These are phyloP conservation scores for Temnothorax ravouxi DNA, from an alignment of 2,888 invertebrate genomes.

Conservation along the genomic window DNA sequence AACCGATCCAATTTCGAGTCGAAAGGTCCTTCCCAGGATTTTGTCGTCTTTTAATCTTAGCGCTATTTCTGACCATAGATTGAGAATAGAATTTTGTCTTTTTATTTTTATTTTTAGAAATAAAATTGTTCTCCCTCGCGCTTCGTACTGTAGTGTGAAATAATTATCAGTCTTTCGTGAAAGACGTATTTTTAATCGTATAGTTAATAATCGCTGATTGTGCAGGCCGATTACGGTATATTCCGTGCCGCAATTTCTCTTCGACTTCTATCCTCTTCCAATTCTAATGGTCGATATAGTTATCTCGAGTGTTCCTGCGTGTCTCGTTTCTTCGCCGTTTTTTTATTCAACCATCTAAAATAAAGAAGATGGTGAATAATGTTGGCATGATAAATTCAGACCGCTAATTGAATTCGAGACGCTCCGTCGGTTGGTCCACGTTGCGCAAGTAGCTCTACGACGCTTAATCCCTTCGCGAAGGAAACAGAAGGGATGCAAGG, in stretches of 20 bases:
- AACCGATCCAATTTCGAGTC: background rate
- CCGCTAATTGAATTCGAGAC: constrained; percentile 68
- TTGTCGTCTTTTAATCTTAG: background rate
- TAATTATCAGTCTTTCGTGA: background rate
- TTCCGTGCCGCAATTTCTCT: background rate
- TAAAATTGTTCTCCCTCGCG: background rate
- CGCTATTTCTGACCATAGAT: background rate
- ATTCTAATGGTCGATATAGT: background rate
- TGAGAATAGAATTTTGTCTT: background rate
- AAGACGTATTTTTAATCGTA: background rate
- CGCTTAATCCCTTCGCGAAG: constrained; percentile 71
- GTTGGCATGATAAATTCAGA: constrained; percentile 61
- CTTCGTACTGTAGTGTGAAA: background rate
- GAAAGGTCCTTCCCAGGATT: background rate
- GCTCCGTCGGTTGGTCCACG: constrained; percentile 60
- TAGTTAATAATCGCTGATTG: constrained; percentile 12
- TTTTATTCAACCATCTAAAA: constrained; percentile 1
- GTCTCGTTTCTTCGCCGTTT: background rate
- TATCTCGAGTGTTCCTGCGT: background rate
- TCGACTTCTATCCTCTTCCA: background rate
- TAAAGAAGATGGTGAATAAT: constrained; percentile 58
- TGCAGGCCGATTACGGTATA: background rate
- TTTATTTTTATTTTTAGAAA: background rate
- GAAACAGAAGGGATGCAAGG: constrained; percentile 42
- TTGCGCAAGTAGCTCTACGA: constrained; percentile 61